phyloP scores from a whole-genome alignment of 2,113 vertebrate genomes.

The Rhynchomys soricoides region DNA sequence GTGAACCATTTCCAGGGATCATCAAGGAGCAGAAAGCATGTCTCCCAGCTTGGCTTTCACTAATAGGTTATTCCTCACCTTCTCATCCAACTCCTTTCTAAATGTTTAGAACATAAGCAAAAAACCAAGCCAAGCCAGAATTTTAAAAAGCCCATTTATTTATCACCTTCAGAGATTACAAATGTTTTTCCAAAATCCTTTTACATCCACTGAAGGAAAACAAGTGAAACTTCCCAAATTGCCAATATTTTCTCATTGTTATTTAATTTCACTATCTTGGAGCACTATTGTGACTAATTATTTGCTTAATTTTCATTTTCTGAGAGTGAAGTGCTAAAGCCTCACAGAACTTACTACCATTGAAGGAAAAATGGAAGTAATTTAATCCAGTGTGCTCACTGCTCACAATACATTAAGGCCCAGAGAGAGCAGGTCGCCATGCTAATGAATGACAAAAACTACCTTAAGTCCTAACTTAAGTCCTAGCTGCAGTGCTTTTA shows the following conservation, averaged over 20 bases:
- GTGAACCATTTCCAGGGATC: not conserved
- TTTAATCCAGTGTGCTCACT: not conserved
- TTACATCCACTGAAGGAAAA: constrained; percentile 35
- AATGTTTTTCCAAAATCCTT: constrained; percentile 40
- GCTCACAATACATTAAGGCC: not conserved
- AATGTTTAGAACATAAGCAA: constrained; percentile 35
- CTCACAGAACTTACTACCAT: not conserved
- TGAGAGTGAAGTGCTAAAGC: not conserved
- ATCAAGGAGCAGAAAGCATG: not conserved
- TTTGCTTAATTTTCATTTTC: constrained; percentile 37
- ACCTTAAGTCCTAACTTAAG: not conserved
- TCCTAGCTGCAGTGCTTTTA: not conserved
- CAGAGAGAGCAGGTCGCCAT: not conserved
- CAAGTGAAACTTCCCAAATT: not conserved
- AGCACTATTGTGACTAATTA: not conserved
- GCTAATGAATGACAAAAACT: constrained; percentile 12
- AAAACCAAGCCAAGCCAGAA: not conserved
- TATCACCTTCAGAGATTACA: not conserved
- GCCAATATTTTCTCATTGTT: constrained; percentile 14
- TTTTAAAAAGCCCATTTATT: not conserved
- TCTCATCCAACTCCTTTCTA: not conserved
- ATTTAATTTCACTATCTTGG: constrained; percentile 17
- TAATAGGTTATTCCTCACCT: not conserved
- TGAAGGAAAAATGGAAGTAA: not conserved
- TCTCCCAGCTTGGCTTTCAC: not conserved